A percentile compares a stretch with the other conserved stretches of the same genome.
These are phyloP conservation scores for Sander vitreus DNA, from an alignment of 2,113 vertebrate species.

Conservation along the genomic window DNA sequence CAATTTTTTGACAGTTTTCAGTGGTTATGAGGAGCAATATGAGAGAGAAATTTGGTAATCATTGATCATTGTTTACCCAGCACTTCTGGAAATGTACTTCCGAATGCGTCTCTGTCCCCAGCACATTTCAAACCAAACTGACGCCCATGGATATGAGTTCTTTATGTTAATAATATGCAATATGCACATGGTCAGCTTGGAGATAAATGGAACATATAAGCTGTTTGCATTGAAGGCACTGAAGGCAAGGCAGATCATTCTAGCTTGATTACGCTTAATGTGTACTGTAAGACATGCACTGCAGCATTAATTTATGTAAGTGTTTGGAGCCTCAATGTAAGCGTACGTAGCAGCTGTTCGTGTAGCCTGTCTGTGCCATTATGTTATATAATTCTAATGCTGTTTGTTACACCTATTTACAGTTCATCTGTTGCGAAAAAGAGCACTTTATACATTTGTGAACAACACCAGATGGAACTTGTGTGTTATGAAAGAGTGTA, in stretches of 20 bases:
- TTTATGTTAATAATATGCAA: neutral
- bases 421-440: neutral
- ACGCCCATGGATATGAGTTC: no score
- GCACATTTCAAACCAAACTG: no score
- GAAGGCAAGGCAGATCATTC: conserved; percentile 6
- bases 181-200: neutral
- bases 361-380: neutral
- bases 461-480: neutral
- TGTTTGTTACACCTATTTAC: conserved; percentile 2
- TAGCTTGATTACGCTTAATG: conserved; percentile 1
- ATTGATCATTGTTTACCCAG: no score
- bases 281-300: neutral
- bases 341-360: conserved; percentile 22
- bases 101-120: no score
- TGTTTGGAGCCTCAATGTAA: conserved; percentile 12
- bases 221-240: neutral
- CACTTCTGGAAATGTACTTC: no score
- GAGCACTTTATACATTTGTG: neutral
- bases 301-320: conserved; percentile 10
- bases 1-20: no score
- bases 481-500: neutral
- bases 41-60: no score
- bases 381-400: neutral
- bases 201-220: conserved; percentile 15
- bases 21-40: no score